A percentile compares a stretch with the other conserved stretches of the same genome.
Evolutionary conservation across 2,797 vertebrate genomes (phyloP).

Genomic region (Hydrolagus colliei): DNA sequence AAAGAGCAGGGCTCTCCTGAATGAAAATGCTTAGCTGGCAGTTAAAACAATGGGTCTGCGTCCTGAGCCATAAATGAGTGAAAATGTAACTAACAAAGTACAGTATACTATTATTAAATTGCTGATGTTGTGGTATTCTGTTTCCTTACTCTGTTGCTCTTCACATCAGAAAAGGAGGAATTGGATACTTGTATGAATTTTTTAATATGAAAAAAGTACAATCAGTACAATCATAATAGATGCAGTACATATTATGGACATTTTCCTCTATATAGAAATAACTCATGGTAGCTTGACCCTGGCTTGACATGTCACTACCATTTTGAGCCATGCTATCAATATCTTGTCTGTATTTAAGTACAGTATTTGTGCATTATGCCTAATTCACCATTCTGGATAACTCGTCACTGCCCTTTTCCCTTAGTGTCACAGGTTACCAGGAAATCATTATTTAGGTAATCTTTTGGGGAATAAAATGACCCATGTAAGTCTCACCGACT

Average conservation of each 20-base stretch:
- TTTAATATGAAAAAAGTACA: not conserved
- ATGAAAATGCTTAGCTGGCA: not conserved
- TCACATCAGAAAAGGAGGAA: not conserved
- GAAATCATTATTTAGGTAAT: not conserved
- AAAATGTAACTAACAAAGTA: not conserved
- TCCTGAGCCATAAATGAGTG: not conserved
- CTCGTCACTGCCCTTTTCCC: too few species aligned
- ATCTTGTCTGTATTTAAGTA: too few species aligned
- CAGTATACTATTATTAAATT: too few species aligned
- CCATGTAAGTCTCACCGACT: constrained; percentile 9
- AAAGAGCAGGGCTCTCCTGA: not conserved
- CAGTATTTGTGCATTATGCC: too few species aligned
- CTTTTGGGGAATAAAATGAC: constrained; percentile 15
- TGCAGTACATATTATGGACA: constrained; percentile 25
- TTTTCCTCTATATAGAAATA: not conserved
- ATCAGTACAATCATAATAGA: not conserved
- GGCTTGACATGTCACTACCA: too few species aligned
- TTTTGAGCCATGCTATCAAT: too few species aligned
- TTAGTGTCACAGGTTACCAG: too few species aligned
- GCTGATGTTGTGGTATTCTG: too few species aligned
- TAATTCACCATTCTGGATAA: too few species aligned
- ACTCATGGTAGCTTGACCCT: too few species aligned
- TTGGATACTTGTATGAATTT: not conserved
- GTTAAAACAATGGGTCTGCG: not conserved
- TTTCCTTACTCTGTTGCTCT: not conserved